These are phyloP conservation scores for Lasioglossum pauxillum DNA, from an alignment of 2,888 invertebrate species.

Conservation along the genomic window DNA sequence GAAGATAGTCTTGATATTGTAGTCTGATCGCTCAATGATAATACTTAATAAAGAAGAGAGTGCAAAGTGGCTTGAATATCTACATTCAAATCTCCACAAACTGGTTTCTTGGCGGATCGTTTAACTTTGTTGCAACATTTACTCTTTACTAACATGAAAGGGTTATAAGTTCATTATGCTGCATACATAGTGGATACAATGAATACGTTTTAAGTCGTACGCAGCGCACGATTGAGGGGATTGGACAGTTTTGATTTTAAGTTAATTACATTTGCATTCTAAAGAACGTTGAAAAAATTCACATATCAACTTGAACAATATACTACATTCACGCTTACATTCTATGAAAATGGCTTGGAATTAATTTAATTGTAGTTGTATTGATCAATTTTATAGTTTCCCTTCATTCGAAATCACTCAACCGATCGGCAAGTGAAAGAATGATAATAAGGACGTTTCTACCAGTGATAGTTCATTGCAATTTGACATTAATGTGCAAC, in stretches of 20 bases:
- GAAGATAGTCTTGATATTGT: background rate
- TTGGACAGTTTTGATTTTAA: background rate
- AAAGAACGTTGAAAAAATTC: background rate
- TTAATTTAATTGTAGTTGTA: background rate
- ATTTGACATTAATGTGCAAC: slow-evolving; percentile 4
- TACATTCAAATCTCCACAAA: background rate
- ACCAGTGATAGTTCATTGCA: slow-evolving; percentile 10
- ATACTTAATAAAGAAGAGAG: slow-evolving; percentile 9
- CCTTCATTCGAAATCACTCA: background rate
- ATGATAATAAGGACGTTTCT: background rate
- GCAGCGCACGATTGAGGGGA: background rate
- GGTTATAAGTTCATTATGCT: slow-evolving; percentile 2
- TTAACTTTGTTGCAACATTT: slow-evolving; percentile 18
- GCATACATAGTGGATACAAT: background rate
- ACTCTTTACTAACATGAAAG: slow-evolving; percentile 5
- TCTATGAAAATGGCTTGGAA: background rate
- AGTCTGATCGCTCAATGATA: background rate
- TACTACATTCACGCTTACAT: background rate
- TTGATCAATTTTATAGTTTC: background rate
- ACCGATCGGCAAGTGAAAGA: background rate
- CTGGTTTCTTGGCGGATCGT: slow-evolving; percentile 20
- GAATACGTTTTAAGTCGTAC: background rate
- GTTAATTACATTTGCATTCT: background rate
- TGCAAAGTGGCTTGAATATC: background rate
- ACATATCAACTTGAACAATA: background rate